Evolutionary conservation across 2,888 invertebrate species (phyloP), one percentile per base, ranked within the genome.

Genomic region (Leptinotarsa haldemani): DNA sequence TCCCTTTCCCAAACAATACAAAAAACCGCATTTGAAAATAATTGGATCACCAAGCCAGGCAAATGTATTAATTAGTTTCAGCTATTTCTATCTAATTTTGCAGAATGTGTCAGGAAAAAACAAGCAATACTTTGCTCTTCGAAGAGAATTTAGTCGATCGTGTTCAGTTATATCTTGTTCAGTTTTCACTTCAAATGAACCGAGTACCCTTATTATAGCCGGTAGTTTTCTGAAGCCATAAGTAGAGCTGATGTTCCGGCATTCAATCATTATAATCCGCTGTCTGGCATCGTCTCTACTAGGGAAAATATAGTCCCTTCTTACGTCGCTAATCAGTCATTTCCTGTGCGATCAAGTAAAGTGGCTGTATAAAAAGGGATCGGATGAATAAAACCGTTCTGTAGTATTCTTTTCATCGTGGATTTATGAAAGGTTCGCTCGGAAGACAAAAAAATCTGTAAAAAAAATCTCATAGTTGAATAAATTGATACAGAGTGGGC

Each of bases 301-400:
- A 15, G 15, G 13, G 56, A 56, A 22, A 22, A 56, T 50, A 56
- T 56, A 4, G 56, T 56, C 20, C 56, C 22, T 56, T 56, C 56
- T 56, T 56, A 20, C 56, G 56, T 12, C 15, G 22, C 13, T 56
- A 56, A 56, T 56, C 56, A 56, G 56, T 56, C 56, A 56, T 56
- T 56, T 56, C 15, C 56, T 56, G 22, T 56, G 56, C 22, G 22
- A 56, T 56, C 56, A 56, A 56, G 22, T 56, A 56, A 56, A 56
- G 13, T 56, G 56, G 56, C 56, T 12, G 20, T 56, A 56, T 56
- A 56, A 56, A 56, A 56, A 56, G 56, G 56, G 22, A 56, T 56
- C 15, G 13, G 56, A 25, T 56, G 15, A 56, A 56, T 56, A 56
- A 56, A 56, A 56, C 22, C 56, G 56, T 22, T 20, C 15, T 22